Evolutionary conservation across 2,888 invertebrate species (phyloP), one percentile per base, ranked within the genome.

Genomic region (Pyrocoelia pectoralis): DNA sequence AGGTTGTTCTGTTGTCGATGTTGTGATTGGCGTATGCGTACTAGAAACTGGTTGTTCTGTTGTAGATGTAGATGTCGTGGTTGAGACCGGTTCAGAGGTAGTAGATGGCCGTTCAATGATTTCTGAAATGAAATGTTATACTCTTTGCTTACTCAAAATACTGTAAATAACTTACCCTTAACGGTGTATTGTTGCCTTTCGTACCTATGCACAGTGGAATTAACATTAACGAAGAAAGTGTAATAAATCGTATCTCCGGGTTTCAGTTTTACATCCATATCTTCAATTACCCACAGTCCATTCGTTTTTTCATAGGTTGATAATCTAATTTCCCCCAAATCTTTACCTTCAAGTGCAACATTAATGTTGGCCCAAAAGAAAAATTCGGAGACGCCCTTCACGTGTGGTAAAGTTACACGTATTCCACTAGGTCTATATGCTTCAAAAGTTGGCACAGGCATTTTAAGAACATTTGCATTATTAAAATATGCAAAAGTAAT

Each of bases 321-420:
- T 28, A 50, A 28, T 24, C 1, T 4, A 28, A 50, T 50, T 2
- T n/a, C 13, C 1, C 28, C 50, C 13, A 28, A 28, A 50, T 50
- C 29, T 24, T 29, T 4, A 12, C 29, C 29, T 9, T 50, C 50
- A 9, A 50, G 15, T 24, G 24, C n/a, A 5, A 13, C 50, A 24
- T 50, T 50, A n/a, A 50, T 50, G 12, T 50, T 50, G n/a, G n/a
- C 50, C 50, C 50, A 50, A 10, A 50, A 50, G 28, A 28, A 50
- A 50, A 50, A 50, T 29, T 50, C 50, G 4, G 24, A 2, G 18
- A 50, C 1, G 19, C 29, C 50, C 2, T 3, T 1, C 1, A 14
- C 24, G 8, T 24, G 13, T 3, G 50, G 50, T 13, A 50, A 28
- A 3, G 24, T 10, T 1, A 50, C 50, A 12, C 50, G 15, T 12